A percentile compares a stretch with the other conserved stretches of the same genome.
Evolutionary conservation across 1,140 invertebrate species (phyloP).

Genomic region (Drosophila seguyi): DNA sequence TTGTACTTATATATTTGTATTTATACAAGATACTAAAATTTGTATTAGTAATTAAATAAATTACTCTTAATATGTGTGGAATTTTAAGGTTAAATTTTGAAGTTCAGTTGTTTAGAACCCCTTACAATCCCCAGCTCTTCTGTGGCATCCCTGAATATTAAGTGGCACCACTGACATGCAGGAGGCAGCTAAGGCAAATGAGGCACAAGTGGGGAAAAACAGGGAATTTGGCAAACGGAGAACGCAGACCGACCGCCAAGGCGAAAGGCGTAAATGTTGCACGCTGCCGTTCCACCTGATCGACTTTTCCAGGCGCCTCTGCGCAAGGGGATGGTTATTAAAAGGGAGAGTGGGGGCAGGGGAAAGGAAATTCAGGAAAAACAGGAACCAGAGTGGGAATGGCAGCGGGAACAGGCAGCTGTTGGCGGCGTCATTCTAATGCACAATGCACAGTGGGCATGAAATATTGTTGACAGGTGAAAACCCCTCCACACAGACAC

Average conservation of each 20-base stretch:
- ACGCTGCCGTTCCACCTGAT: slow-evolving; percentile 74
- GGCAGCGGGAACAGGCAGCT: slow-evolving; percentile 53
- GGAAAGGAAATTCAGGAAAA: slow-evolving; percentile 24
- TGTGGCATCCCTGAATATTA: not conserved
- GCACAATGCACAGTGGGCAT: slow-evolving; percentile 77
- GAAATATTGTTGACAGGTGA: slow-evolving; percentile 82
- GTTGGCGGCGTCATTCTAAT: slow-evolving; percentile 70
- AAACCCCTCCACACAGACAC: slow-evolving; percentile 47
- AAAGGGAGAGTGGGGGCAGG: slow-evolving; percentile 28
- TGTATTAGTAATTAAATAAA: too few species aligned
- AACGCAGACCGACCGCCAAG: slow-evolving; percentile 42
- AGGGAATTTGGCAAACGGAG: slow-evolving; percentile 23
- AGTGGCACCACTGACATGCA: slow-evolving; percentile 15
- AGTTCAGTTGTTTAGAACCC: too few species aligned
- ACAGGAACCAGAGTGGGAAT: slow-evolving; percentile 13
- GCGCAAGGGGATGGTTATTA: slow-evolving; percentile 32
- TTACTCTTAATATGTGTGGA: too few species aligned
- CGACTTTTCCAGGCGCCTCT: slow-evolving; percentile 57
- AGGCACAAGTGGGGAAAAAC: slow-evolving; percentile 7
- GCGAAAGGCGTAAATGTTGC: slow-evolving; percentile 60
- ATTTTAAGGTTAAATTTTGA: too few species aligned
- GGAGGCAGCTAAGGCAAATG: slow-evolving; percentile 8
- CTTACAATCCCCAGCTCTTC: too few species aligned
- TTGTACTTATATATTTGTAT: too few species aligned
- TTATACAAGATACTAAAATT: too few species aligned